phyloP scores from a whole-genome alignment of 2,113 vertebrate species.

The Podarcis cretensis region DNA sequence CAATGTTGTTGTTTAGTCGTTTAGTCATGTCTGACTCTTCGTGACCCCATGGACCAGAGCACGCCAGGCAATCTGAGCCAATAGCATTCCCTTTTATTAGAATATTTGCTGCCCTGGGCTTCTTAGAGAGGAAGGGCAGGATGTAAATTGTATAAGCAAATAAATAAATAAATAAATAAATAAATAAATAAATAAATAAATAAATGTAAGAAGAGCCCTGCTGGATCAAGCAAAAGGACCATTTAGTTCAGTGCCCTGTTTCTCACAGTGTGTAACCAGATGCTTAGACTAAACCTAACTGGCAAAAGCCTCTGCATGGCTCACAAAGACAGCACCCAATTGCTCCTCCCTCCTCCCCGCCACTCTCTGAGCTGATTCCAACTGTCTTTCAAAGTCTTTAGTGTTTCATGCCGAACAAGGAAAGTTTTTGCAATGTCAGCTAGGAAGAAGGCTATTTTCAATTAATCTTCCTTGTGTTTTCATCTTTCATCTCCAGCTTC shows the following conservation, averaged over 20 bases:
- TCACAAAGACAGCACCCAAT: conserved; percentile 16
- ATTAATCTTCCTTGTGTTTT: conserved; percentile 54
- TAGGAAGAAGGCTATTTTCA: conserved; percentile 51
- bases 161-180: no score
- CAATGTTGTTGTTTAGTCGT: neutral
- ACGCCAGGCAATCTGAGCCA: neutral
- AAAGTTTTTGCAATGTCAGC: conserved; percentile 35
- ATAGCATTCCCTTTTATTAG: neutral
- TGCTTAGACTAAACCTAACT: neutral
- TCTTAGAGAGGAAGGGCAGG: no score
- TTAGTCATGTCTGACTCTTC: no score
- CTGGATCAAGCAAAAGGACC: no score
- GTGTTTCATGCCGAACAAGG: conserved; percentile 29
- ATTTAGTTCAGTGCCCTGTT: no score
- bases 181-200: no score
- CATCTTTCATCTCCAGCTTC: conserved; percentile 29
- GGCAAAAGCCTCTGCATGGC: neutral
- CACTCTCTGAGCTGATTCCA: neutral
- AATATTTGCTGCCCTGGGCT: no score
- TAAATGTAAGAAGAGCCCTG: no score
- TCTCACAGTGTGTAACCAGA: no score
- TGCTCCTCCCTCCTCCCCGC: fast-evolving
- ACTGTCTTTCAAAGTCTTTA: neutral
- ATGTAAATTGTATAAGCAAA: no score
- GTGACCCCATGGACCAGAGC: no score